Evolutionary conservation across 2,113 vertebrate genomes (phyloP), one percentile per base, ranked within the genome.

Genomic region (Aythya baeri): DNA sequence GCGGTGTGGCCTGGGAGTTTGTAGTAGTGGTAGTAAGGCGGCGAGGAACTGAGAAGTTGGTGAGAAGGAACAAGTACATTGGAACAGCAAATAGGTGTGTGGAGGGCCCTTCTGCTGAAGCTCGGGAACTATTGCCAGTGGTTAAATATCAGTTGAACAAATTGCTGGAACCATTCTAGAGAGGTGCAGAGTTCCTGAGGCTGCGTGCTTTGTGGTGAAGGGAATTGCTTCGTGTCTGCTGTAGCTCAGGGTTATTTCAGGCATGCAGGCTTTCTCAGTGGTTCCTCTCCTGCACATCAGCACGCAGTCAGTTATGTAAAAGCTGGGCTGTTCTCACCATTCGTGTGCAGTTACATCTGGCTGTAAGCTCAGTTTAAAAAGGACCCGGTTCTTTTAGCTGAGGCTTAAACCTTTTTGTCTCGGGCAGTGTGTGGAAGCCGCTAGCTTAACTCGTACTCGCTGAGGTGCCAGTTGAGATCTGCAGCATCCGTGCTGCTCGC

Each of bases 161-260:
- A 38, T 23, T 41, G 1, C 0, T 38, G 38, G 36, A 36, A 11
- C 27, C 11, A 7, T 61, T 78, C 23, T 61, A 43, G 65, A 11
- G 22, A 11, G 68, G 7, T 13, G 9, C 55, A 32, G 62, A 8
- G 21, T 34, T 68, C 0, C 0, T 21, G 11, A 8, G 7, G 0
- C 38, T 41, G 38, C 12, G 0, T 3, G 46, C 20, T 49, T 11
- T 49, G 46, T 22, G 9, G 3, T 49, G 46, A 49, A 49, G 46
- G 46, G 46, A 49, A 22, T 27, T 43, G 14, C 59, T 32, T 6
- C 1, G 3, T 26, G 17, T 70, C 54, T 3, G 0, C 27, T 21
- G 55, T 49, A 25, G 66, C 79, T 84, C 61, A 4, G 34, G 4
- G 11, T 14, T 62, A 14, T 77, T 75, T 78, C 79, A 80, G 63